phyloP scores from a whole-genome alignment of 2,797 vertebrate species.

The Masticophis lateralis region DNA sequence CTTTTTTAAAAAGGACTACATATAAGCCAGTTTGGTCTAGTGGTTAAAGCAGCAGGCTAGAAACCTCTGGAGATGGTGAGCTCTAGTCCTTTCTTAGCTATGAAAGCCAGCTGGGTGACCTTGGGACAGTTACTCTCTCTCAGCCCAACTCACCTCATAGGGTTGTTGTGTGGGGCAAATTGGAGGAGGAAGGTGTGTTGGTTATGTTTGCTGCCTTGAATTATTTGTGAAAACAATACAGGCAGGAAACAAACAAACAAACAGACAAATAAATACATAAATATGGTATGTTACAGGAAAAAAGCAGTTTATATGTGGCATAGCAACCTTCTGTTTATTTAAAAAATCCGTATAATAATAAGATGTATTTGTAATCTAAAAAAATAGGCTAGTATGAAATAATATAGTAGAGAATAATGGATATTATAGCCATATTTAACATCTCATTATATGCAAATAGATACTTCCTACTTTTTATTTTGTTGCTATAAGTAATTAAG shows the following conservation, averaged over 20 bases:
- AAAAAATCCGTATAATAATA: background rate
- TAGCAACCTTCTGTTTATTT: slow-evolving; percentile 1
- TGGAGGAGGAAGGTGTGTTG: no score
- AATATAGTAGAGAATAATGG: background rate
- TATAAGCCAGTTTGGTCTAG: background rate
- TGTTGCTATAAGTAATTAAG: background rate
- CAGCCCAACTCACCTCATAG: no score
- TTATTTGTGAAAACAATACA: no score
- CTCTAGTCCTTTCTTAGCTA: no score
- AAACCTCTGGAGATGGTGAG: no score
- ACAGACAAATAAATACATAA: background rate
- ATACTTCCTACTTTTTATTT: slow-evolving; percentile 35
- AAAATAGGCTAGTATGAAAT: background rate
- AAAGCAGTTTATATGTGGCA: slow-evolving; percentile 25
- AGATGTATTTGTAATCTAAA: slow-evolving; percentile 44
- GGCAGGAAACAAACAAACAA: no score
- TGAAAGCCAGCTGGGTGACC: no score
- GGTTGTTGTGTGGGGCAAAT: no score
- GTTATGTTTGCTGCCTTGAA: no score
- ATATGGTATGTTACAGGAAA: background rate
- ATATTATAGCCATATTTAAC: slow-evolving; percentile 5
- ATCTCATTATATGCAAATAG: slow-evolving; percentile 36
- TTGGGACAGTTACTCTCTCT: no score
- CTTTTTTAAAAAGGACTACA: slow-evolving; percentile 21
- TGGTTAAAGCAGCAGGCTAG: no score